phyloP scores from a whole-genome alignment of 2,888 invertebrate species.

The Eupithecia inturbata region DNA sequence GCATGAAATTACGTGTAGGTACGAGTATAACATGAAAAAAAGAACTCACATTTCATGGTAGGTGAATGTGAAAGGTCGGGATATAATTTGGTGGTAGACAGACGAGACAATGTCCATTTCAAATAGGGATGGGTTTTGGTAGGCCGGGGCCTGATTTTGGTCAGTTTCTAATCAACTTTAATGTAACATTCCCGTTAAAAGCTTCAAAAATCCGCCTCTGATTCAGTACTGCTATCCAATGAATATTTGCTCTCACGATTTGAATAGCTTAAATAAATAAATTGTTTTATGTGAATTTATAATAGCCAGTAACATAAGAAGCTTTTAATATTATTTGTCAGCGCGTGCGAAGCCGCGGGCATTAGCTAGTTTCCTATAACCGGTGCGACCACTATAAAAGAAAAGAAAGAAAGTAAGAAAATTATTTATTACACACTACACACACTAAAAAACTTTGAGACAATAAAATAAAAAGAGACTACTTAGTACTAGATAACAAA shows the following conservation, averaged over 20 bases:
- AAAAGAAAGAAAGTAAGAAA: too few relatives aligned
- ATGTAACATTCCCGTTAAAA: background rate
- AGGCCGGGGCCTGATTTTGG: background rate
- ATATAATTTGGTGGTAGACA: slow-evolving; percentile 7
- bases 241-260: background rate
- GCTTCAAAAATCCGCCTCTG: background rate
- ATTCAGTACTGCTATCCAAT: background rate
- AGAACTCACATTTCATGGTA: background rate
- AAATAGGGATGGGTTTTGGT: background rate
- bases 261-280: too few relatives aligned
- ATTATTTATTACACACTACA: too few relatives aligned
- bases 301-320: too few relatives aligned
- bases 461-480: too few relatives aligned
- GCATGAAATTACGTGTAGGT: slow-evolving; percentile 54
- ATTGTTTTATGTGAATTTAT: too few relatives aligned
- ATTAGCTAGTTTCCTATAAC: too few relatives aligned
- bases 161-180: background rate
- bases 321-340: too few relatives aligned
- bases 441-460: too few relatives aligned
- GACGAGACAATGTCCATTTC: background rate
- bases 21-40: slow-evolving; percentile 36
- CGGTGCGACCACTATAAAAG: too few relatives aligned
- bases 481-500: too few relatives aligned
- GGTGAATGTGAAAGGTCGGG: background rate
- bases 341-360: too few relatives aligned